These are phyloP conservation scores for Mustelus asterias DNA, from an alignment of 2,113 vertebrate species.

Conservation along the genomic window DNA sequence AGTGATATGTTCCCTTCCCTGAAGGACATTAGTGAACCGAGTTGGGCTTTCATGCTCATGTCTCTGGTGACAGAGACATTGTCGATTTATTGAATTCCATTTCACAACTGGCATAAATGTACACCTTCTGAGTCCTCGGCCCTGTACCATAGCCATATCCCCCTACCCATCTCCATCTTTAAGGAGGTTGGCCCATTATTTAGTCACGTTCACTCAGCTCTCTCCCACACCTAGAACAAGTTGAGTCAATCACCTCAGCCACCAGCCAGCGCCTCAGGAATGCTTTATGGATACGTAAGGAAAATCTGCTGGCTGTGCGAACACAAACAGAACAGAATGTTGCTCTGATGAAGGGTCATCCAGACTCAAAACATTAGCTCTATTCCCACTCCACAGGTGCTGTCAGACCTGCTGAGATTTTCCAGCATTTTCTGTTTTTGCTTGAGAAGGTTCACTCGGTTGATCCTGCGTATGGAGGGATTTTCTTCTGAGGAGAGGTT, in stretches of 20 bases:
- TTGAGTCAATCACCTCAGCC: background rate
- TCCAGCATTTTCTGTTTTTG: no score
- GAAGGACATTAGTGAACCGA: background rate
- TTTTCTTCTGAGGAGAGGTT: no score
- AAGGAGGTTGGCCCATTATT: background rate
- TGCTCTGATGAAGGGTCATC: no score
- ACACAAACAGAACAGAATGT: background rate
- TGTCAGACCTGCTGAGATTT: no score
- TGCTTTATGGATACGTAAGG: background rate
- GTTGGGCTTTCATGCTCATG: background rate
- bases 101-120: background rate
- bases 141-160: background rate
- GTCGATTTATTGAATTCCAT: background rate
- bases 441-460: no score
- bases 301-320: background rate
- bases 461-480: no score
- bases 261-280: background rate
- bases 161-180: no score
- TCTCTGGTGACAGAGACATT: background rate
- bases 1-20: background rate
- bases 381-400: no score
- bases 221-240: background rate
- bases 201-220: background rate
- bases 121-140: background rate
- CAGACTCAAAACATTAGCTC: no score